Evolutionary conservation across 2,797 vertebrate genomes (phyloP).

Genomic region (Lemur catta): DNA sequence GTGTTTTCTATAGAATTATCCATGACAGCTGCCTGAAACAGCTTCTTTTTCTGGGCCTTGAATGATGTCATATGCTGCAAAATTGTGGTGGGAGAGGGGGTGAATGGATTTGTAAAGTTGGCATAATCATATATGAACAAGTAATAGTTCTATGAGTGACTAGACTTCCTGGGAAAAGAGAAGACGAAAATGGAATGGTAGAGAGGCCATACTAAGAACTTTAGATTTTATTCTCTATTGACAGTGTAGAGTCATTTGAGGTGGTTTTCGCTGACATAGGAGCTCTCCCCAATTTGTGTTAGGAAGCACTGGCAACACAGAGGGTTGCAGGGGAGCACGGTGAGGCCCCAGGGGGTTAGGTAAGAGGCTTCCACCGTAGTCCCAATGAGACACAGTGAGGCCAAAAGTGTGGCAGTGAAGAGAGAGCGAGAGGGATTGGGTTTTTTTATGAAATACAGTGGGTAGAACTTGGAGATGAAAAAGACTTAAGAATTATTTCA

Average conservation of each 20-base stretch:
- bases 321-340: neutral
- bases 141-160: neutral
- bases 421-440: neutral
- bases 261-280: neutral
- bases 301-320: neutral
- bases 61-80: neutral
- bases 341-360: neutral
- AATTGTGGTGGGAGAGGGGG: neutral
- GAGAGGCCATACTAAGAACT: neutral
- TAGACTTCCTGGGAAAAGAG: neutral
- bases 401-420: neutral
- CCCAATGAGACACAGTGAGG: neutral
- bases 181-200: neutral
- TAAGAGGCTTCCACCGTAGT: neutral
- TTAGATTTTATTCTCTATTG: neutral
- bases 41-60: neutral
- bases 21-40: neutral
- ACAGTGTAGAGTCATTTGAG: neutral
- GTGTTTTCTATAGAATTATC: conserved; percentile 7
- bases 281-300: neutral
- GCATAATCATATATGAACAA: neutral
- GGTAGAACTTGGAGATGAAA: conserved; percentile 16
- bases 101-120: neutral
- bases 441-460: conserved; percentile 30
- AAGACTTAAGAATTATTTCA: conserved; percentile 46